phyloP scores from a whole-genome alignment of 2,113 vertebrate species.

The Colossoma macropomum region DNA sequence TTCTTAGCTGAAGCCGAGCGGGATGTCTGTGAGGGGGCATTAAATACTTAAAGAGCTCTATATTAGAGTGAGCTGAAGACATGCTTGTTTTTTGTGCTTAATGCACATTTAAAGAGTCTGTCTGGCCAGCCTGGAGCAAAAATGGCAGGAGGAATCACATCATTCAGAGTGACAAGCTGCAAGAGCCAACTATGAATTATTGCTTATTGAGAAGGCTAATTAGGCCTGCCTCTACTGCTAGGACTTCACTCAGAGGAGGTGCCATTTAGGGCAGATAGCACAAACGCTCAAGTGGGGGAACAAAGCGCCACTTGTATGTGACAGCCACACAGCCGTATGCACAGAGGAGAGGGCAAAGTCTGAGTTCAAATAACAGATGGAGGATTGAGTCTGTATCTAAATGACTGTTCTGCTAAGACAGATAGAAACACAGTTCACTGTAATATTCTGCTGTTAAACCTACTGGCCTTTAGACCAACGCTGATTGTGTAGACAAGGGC shows the following conservation, averaged over 20 bases:
- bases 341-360: neutral
- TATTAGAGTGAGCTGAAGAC: conserved; percentile 64
- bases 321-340: neutral
- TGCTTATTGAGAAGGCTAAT: conserved; percentile 76
- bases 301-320: conserved; percentile 24
- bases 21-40: conserved; percentile 32
- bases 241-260: conserved; percentile 60
- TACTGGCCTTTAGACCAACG: neutral
- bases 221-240: conserved; percentile 64
- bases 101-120: conserved; percentile 68
- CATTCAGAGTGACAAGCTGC: conserved; percentile 58
- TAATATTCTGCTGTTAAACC: neutral
- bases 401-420: neutral
- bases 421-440: neutral
- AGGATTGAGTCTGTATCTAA: neutral
- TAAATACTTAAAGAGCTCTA: conserved; percentile 54
- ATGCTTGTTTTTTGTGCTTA: conserved; percentile 39
- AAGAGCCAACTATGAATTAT: conserved; percentile 64
- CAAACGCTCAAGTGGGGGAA: conserved; percentile 14
- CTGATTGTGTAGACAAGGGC: no score
- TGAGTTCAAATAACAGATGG: neutral
- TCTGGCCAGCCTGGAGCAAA: conserved; percentile 65
- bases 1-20: neutral
- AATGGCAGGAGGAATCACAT: conserved; percentile 65
- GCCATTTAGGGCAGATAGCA: conserved; percentile 58